Conservation (phyloP, 2,797 vertebrate genomes). For the Hipposideros larvatus region DNA sequence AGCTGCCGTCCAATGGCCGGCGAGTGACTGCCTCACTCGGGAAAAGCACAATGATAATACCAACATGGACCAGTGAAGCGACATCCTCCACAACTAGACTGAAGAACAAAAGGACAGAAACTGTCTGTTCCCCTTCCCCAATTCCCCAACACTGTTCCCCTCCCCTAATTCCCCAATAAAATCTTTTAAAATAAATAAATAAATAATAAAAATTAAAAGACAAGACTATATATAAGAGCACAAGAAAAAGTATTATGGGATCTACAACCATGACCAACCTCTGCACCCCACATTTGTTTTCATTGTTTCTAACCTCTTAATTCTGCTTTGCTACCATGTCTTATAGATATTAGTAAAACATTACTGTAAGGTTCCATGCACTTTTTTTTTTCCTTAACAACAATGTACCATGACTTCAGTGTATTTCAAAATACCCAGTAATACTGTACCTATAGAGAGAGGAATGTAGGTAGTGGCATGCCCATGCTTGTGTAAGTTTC, state of each 20-base stretch:
- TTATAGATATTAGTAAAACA: neutral
- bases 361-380: neutral
- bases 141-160: too few species aligned
- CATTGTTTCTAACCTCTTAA: neutral
- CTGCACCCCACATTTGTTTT: neutral
- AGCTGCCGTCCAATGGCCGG: too few species aligned
- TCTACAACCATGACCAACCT: neutral
- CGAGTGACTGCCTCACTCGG: too few species aligned
- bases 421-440: neutral
- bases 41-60: too few species aligned
- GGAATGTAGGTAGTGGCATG: neutral
- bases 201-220: too few species aligned
- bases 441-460: neutral
- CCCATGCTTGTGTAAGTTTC: neutral
- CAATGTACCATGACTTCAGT: neutral
- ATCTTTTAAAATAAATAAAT: too few species aligned
- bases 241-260: neutral
- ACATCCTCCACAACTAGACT: too few species aligned
- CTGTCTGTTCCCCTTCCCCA: too few species aligned
- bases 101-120: too few species aligned
- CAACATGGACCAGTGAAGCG: too few species aligned
- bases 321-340: neutral
- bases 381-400: neutral
- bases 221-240: constrained; percentile 14
- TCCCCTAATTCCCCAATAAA: too few species aligned